Percentiles rank a stretch among this genome's conserved stretches.
Conservation (phyloP, 2,113 vertebrate species). For the Tonatia bakeri region DNA sequence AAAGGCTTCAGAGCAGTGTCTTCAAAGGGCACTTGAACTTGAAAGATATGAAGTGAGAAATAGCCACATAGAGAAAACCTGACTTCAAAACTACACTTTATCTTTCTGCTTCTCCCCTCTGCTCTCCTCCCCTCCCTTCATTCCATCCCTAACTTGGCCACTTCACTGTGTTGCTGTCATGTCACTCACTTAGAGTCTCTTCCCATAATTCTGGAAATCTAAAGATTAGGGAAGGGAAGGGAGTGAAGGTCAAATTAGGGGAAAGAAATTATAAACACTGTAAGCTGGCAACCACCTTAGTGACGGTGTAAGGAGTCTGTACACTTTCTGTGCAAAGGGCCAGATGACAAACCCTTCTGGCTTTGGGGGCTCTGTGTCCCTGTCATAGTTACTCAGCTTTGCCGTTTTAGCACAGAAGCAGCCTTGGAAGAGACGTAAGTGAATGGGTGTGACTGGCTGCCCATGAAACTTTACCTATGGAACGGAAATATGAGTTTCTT, state of each 20-base stretch:
- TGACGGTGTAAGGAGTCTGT: not conserved
- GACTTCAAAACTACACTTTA: slow-evolving; percentile 31
- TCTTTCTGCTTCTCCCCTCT: not conserved
- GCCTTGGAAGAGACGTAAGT: not conserved
- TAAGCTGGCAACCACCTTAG: not conserved
- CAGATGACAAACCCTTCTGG: slow-evolving; percentile 2
- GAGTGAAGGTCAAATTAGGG: not conserved
- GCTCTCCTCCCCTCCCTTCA: not conserved
- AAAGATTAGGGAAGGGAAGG: not conserved
- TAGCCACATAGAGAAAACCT: not conserved
- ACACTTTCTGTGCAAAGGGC: not conserved
- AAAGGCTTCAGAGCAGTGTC: slow-evolving; percentile 22
- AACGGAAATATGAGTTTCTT: not conserved
- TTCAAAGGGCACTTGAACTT: slow-evolving; percentile 49
- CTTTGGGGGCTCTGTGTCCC: not conserved
- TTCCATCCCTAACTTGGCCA: not conserved
- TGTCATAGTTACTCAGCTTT: not conserved
- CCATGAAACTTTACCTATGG: not conserved
- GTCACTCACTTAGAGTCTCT: not conserved
- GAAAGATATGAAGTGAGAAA: slow-evolving; percentile 31
- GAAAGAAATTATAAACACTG: not conserved
- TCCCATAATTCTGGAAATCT: not conserved
- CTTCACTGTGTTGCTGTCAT: not conserved
- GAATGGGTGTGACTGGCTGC: not conserved
- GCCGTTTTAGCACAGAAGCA: not conserved